phyloP scores from a whole-genome alignment of 2,888 invertebrate genomes.

The Tipula helvola region DNA sequence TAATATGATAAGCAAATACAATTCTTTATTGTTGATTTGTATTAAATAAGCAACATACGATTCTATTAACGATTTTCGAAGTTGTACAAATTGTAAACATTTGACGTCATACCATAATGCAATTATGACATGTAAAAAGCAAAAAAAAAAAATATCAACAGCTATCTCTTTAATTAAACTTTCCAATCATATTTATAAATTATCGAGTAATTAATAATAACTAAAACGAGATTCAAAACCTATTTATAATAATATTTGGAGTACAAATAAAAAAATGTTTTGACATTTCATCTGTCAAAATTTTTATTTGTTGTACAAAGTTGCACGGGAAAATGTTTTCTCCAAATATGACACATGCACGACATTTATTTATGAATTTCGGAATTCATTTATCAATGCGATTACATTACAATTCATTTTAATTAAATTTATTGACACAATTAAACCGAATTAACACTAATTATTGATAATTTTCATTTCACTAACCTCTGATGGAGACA shows the following conservation, averaged over 20 bases:
- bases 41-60: too few relatives aligned
- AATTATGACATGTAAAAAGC: background rate
- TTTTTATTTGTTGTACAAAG: background rate
- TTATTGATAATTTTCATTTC: background rate
- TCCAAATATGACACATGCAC: background rate
- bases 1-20: too few relatives aligned
- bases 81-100: background rate
- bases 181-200: background rate
- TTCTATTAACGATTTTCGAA: background rate
- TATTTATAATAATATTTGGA: background rate
- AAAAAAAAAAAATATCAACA: background rate
- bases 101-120: background rate
- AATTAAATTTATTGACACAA: background rate
- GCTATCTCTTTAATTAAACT: background rate
- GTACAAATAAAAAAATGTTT: background rate
- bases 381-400: background rate
- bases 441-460: background rate
- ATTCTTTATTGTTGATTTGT: background rate
- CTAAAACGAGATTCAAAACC: background rate
- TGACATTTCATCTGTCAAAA: background rate
- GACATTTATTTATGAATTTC: background rate
- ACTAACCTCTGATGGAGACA: slow-evolving; percentile 16
- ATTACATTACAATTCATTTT: background rate
- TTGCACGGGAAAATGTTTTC: background rate
- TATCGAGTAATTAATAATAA: background rate